Conservation (phyloP, 2,113 vertebrate species). For the human (Homo sapiens) region GRCh38 chr13:95291501-95292000, state of each 20-base stretch:
- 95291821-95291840: too few relatives aligned
- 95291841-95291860: too few relatives aligned
- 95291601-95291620: neutral
- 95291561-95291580: neutral
- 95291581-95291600: neutral
- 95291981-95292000: neutral
- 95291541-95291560: neutral
- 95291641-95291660: neutral
- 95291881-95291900: too few relatives aligned
- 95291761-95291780: too few relatives aligned
- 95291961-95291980: neutral
- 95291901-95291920: too few relatives aligned
- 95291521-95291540: neutral
- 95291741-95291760: neutral
- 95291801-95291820: accelerated
- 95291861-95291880: too few relatives aligned
- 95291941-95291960: too few relatives aligned
- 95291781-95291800: too few relatives aligned
- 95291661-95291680: accelerated
- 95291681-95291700: neutral
- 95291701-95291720: accelerated
- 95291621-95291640: neutral
- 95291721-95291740: too few relatives aligned
- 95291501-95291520: neutral
- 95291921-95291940: too few relatives aligned